Base-by-base conservation (phyloP, 35 echinoderm and acorn worm genomes). In the Holothuria glaberrima region DNA sequence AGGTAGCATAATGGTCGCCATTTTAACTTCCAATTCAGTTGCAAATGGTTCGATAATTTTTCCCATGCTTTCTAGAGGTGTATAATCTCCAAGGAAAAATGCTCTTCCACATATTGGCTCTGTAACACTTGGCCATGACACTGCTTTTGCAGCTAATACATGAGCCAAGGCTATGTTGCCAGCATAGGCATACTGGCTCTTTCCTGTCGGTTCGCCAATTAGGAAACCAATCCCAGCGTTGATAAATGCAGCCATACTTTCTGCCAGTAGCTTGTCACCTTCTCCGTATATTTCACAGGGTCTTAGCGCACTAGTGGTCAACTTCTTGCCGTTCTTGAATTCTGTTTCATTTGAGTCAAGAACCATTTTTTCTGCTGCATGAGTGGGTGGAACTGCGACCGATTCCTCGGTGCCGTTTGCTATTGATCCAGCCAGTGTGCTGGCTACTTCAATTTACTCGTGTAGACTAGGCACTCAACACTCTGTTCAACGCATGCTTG, bases 361-460 rank as follows among this genome's bases (percentile, higher is more conserved):
- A 12, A 95, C 85, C 0, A 95, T 27, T 59, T 71, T 91, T 59
- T 95, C 94, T 33, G 94, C 89, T 70, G 88, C 79, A 61, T 73
- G 28, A 36, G 76, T 83, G 9, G 71, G 18, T 16, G 90, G 89
- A 38, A 91, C 87, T 0, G 50, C 48, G 36, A 75, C 36, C 1
- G 71, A 83, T 30, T 72, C 73, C 58, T 91, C 94, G 26, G 71
- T 74, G 17, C 50, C 84, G 17, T 65, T 80, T n/a, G 35, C 25
- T 16, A 91, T 89, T 24, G 94, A 76, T 9, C 41, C 20, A 20
- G 60, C 66, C 3, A 59, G 28, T 1, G 75, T 77, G 18, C 80
- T 84, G 14, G 90, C 89, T 17, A 92, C 90, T 33, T 95, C 94
- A 6, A 88, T 81, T 22, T 85, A 70, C 94, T 95, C 50, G 94